Conservation (phyloP, 2,113 vertebrate species). For the Mastomys natalensis region DNA sequence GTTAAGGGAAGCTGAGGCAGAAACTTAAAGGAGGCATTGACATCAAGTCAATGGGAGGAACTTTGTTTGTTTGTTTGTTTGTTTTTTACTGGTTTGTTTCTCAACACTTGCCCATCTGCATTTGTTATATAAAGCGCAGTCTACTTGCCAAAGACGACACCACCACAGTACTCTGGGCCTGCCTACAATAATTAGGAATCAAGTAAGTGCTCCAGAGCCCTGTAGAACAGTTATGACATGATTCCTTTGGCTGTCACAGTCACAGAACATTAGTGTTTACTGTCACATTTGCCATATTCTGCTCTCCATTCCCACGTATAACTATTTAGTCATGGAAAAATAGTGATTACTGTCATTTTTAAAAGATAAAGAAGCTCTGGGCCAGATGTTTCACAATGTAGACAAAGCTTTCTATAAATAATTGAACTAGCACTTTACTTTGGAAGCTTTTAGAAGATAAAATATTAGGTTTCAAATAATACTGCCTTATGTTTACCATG, state of each 20-base stretch:
- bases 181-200: too few relatives aligned
- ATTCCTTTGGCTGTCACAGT: background rate
- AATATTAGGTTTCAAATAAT: background rate
- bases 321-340: background rate
- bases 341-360: background rate
- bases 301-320: background rate
- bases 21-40: background rate
- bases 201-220: background rate
- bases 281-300: too few relatives aligned
- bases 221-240: background rate
- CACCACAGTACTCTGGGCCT: background rate
- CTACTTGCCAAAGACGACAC: background rate
- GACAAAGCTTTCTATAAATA: background rate
- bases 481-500: background rate
- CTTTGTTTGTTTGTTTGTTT: too few relatives aligned
- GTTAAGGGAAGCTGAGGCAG: background rate
- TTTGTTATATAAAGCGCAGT: background rate
- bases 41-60: background rate
- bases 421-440: background rate
- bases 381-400: background rate
- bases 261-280: background rate
- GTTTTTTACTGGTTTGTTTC: background rate
- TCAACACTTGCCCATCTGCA: background rate
- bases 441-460: background rate
- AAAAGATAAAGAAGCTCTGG: background rate